These are phyloP conservation scores for Linepithema humile DNA, from an alignment of 1,140 invertebrate species.

Conservation along the genomic window DNA sequence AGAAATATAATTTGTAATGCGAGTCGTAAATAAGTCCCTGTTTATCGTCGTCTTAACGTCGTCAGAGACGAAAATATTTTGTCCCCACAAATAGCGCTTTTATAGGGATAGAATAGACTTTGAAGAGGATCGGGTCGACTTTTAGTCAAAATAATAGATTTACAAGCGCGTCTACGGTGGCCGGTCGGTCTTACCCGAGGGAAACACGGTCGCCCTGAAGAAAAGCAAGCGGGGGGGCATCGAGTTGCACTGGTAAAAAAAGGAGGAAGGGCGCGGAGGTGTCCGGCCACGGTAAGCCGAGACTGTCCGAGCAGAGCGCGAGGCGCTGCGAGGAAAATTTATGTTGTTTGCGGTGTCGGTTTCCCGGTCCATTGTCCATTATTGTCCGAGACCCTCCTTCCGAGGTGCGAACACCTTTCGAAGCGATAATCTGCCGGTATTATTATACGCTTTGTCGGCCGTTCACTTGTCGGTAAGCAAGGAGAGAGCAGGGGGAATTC, in stretches of 20 bases:
- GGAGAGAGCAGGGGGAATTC: constrained; percentile 65
- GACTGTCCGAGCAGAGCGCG: constrained; percentile 43
- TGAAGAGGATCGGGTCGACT: constrained; percentile 41
- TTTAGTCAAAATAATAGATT: constrained; percentile 63
- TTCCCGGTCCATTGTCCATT: constrained; percentile 82
- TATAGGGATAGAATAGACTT: constrained; percentile 19
- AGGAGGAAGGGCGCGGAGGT: constrained; percentile 23
- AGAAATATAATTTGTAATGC: background rate
- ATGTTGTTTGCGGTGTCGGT: constrained; percentile 84
- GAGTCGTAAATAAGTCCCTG: background rate
- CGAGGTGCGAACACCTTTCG: constrained; percentile 83
- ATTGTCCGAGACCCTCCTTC: constrained; percentile 83
- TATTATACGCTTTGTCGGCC: constrained; percentile 82
- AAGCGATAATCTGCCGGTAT: constrained; percentile 82
- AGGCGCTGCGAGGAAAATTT: constrained; percentile 77
- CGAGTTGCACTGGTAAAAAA: constrained; percentile 50
- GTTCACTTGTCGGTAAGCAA: constrained; percentile 75
- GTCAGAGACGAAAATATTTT: constrained; percentile 33
- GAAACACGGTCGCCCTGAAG: constrained; percentile 18
- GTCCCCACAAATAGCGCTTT: constrained; percentile 15
- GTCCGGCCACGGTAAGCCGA: constrained; percentile 3
- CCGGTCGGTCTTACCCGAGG: background rate
- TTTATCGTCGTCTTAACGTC: constrained; percentile 24
- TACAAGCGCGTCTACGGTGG: constrained; percentile 65
- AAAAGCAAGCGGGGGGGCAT: constrained; percentile 35